Evolutionary conservation across 2,113 vertebrate genomes (phyloP), one percentile per base, ranked within the genome.

Genomic region (Numenius arquata): DNA sequence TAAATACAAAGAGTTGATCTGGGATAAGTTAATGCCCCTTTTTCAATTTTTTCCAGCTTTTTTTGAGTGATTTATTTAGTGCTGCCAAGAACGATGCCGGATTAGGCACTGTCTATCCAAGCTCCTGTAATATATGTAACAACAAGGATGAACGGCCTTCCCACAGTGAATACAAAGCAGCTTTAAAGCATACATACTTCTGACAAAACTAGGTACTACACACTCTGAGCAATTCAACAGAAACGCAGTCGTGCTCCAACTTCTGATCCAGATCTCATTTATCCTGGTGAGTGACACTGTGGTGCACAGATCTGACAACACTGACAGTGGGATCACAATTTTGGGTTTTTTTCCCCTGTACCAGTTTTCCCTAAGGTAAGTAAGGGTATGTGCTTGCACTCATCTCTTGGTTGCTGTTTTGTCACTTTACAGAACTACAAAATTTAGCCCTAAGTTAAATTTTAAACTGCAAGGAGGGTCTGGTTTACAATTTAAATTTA

Each of bases 261-360:
- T 82, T 52, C 59, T 61, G 36, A 88, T 36, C 40, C 59, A 86
- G 79, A 70, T 32, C 76, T 90, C 85, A 66, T 76, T 73, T 50
- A 32, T 50, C 41, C 72, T 25, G 55, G 8, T 90, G 65, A 93
- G 45, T 59, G 88, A 88, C 43, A 71, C 27, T 55, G 45, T n/a
- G 52, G 32, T 38, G 62, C 61, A 75, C 47, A 67, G 56, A 61
- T 36, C 32, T 63, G 73, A 59, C 43, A 87, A 45, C 30, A 26
- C 4, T 58, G 48, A 30, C 55, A 36, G 26, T 3, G 18, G 50
- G 40, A 76, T 73, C 55, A 59, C 20, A 77, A 9, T 50, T 77
- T 1, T 5, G 32, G 1, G 3, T 1, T 2, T 17, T 50, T 32
- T 30, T 13, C 8, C 14, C 11, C 25, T 9, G 2, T 9, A 65